Evolutionary conservation across 2,113 vertebrate genomes (phyloP).

Genomic region (Misgurnus mizolepis): DNA sequence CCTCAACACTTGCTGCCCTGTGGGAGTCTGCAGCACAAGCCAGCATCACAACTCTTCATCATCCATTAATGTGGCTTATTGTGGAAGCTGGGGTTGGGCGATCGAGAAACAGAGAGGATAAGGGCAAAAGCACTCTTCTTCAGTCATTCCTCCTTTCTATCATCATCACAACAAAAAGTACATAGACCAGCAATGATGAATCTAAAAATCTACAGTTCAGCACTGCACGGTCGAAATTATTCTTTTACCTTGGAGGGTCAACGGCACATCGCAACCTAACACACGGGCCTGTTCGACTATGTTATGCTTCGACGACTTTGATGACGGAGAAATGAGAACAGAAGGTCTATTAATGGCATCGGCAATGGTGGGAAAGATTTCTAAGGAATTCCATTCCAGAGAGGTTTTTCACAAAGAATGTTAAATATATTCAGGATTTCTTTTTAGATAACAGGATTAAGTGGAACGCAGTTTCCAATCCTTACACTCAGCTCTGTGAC

Average conservation of each 20-base stretch:
- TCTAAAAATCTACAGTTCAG: conserved; percentile 40
- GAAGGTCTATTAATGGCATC: background rate
- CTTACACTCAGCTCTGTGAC: background rate
- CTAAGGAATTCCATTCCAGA: background rate
- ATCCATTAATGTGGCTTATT: conserved; percentile 35
- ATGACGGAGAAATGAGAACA: conserved; percentile 27
- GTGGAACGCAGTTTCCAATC: background rate
- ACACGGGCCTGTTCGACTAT: background rate
- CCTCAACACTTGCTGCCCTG: conserved; percentile 14
- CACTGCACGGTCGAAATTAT: conserved; percentile 22
- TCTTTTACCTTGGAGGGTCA: conserved; percentile 39
- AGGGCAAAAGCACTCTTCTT: background rate
- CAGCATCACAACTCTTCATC: conserved; percentile 40
- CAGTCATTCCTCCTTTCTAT: background rate
- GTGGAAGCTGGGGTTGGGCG: background rate
- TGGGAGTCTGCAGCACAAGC: conserved; percentile 15
- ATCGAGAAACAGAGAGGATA: background rate
- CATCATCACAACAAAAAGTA: conserved; percentile 1
- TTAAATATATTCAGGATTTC: conserved; percentile 19
- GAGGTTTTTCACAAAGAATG: background rate
- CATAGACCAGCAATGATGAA: conserved; percentile 20
- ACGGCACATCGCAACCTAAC: background rate
- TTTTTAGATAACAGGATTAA: conserved; percentile 1
- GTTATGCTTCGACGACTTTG: background rate
- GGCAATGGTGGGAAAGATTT: conserved; percentile 4